Evolutionary conservation across 2,888 invertebrate genomes (phyloP).

Genomic region (Adineta ricciae): DNA sequence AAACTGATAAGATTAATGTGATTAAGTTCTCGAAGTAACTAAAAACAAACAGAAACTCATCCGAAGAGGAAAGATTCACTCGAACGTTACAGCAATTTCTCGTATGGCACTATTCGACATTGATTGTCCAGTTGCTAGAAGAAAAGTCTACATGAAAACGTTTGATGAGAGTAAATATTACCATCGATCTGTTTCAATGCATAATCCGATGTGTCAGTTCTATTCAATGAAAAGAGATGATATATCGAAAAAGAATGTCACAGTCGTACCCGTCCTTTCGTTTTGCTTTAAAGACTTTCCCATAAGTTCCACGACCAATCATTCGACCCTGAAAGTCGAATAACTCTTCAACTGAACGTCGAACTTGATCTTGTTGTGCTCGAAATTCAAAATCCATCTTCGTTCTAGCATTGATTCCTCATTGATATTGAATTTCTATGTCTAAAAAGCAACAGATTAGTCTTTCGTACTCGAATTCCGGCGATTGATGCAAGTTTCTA

Average conservation of each 20-base stretch:
- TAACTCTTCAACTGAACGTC: constrained; percentile 74
- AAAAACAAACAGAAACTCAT: constrained; percentile 37
- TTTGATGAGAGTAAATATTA: constrained; percentile 51
- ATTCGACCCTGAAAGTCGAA: constrained; percentile 98
- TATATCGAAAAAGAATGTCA: too few relatives aligned
- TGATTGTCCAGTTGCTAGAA: constrained; percentile 62
- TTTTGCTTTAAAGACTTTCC: constrained; percentile 11
- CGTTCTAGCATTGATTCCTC: background rate
- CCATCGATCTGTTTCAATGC: constrained; percentile 98
- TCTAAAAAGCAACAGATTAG: background rate
- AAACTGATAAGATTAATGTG: constrained; percentile 92
- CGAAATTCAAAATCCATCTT: constrained; percentile 45
- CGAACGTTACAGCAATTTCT: constrained; percentile 80
- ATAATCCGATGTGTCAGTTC: constrained; percentile 73
- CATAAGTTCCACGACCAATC: constrained; percentile 81
- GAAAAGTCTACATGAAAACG: background rate
- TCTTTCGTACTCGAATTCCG: too few relatives aligned
- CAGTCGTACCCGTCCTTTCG: constrained; percentile 29
- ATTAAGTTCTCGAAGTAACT: constrained; percentile 85
- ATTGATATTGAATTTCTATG: background rate
- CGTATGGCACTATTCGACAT: constrained; percentile 85
- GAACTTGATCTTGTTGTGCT: constrained; percentile 39
- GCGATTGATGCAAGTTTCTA: too few relatives aligned
- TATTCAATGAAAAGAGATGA: constrained; percentile 26
- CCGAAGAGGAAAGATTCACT: constrained; percentile 12